Evolutionary conservation across 2,113 vertebrate species (phyloP), one percentile per base, ranked within the genome.

Genomic region (Coracopsis vasa): DNA sequence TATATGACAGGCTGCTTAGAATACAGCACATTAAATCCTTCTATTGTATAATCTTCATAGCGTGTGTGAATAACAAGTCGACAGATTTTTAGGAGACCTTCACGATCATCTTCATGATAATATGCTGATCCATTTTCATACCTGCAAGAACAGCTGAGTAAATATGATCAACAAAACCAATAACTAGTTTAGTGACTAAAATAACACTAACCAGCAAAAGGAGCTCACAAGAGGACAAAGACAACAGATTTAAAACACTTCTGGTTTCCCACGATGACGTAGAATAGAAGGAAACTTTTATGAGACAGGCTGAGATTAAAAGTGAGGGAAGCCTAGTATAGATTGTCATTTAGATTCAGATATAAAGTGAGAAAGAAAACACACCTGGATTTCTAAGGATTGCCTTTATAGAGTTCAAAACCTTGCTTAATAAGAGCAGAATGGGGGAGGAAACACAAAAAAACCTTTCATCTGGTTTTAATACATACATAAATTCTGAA

Each of bases 91-190:
- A 99, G 97, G 14, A 99, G 98, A 50, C 99, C 99, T 56, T 99
- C 99, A 39, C 99, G 98, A 96, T 99, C 99, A 60, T 99, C 99
- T 91, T 99, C 99, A 3, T 99, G 99, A 88, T 99, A 99, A 97
- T 99, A 99, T 4, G 99, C 99, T 5, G 99, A 99, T 25, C 99
- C 99, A n/a, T 99, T 99, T 94, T 99, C 99, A 97, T 99, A 99
- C 93, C 99, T 99, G 97, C 91, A 96, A 94, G 54, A 94, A 72
- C 97, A 74, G 51, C 9, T 8, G 6, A 66, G 44, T 35, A 73
- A 91, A 58, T 17, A 35, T 2, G 8, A 94, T 17, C 19, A 81
- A 48, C 45, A 67, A 77, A 79, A 51, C 31, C 51, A 78, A 35
- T 0, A 72, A 9, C 27, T 17, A 71, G 16, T 47, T 86, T 19